These are phyloP conservation scores for Drosophila burlai DNA, from an alignment of 1,140 invertebrate genomes.

Conservation along the genomic window DNA sequence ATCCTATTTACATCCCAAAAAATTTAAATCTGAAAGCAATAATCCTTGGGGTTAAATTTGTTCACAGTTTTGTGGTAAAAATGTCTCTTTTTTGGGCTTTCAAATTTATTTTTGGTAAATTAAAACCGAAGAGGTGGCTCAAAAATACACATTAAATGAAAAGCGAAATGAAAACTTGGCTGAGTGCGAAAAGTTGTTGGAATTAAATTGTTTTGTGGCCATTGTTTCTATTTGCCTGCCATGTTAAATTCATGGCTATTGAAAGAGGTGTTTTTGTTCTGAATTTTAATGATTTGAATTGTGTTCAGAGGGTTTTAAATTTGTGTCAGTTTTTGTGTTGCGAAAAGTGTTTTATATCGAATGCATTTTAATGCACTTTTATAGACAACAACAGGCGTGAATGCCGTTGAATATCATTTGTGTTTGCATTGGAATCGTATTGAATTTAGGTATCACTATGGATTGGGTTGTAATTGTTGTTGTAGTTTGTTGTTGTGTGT, in stretches of 20 bases:
- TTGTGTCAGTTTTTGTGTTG: conserved; percentile 48
- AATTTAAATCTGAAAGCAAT: background rate
- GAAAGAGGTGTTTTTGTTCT: background rate
- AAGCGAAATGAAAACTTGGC: conserved; percentile 15
- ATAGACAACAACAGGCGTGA: conserved; percentile 11
- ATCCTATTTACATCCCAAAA: conserved; percentile 11
- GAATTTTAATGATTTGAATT: conserved; percentile 24
- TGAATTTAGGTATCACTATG: conserved; percentile 38
- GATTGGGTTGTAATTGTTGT: conserved; percentile 28
- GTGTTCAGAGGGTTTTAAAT: conserved; percentile 33
- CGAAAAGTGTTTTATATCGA: conserved; percentile 40
- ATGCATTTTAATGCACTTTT: conserved; percentile 43
- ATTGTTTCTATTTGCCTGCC: conserved; percentile 28
- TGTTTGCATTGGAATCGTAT: conserved; percentile 42
- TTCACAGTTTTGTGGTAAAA: conserved; percentile 1
- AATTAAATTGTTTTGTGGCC: conserved; percentile 29
- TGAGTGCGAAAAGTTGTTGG: conserved; percentile 23
- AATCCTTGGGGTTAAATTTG: conserved; percentile 14
- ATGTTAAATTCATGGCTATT: conserved; percentile 4
- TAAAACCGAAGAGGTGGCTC: conserved; percentile 2
- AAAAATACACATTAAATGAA: conserved; percentile 31
- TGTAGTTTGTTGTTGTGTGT: conserved; percentile 39
- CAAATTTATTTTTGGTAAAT: background rate
- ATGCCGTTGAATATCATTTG: conserved; percentile 28
- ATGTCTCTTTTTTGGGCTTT: conserved; percentile 1